Evolutionary conservation across 2,797 vertebrate genomes (phyloP), one percentile per base, ranked within the genome.

Genomic region (Cossypha niveicapilla): DNA sequence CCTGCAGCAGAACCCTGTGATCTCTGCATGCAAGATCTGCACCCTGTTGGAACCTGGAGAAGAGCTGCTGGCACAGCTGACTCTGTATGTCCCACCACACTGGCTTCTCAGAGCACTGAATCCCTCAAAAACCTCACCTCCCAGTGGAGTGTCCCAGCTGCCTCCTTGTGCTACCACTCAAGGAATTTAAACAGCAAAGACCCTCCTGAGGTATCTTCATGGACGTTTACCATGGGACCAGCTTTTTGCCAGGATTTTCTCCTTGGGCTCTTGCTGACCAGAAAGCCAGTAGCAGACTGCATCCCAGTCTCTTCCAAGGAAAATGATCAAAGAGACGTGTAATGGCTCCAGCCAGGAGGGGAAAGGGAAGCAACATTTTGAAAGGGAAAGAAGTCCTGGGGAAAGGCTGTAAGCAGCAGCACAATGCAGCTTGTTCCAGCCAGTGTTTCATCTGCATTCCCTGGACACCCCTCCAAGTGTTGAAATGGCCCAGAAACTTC

Each of bases 281-380:
- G 90, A 89, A 97, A 98, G 30, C 97, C 98, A 22, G 98, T 50
- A 73, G 97, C 79, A 13, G 97, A 98, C 88, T 2, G 98, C 98
- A 30, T 98, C 98, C 97, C 97, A 98, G 78, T 96, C 97, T 74
- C 96, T 97, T 56, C 98, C 98, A 63, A 98, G 78, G 73, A 98
- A 98, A 28, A 98, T 75, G 45, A 98, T 97, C 90, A 98, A 44
- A 45, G 98, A 98, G 6, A 97, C 96, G 4, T 96, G 97, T 75
- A 93, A 97, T 6, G 97, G 96, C 82, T 98, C 95, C 95, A 98
- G 79, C 97, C 97, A 0, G 95, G 12, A 16, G 37, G 56, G 13
- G 9, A 17, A 77, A 85, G 15, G 30, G 74, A 61, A 92, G 79
- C 13, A 48, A 35, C 66, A 57, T 58, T 62, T 53, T 3, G 1